Evolutionary conservation across 2,113 vertebrate species (phyloP).

Genomic region (Cairina moschata): DNA sequence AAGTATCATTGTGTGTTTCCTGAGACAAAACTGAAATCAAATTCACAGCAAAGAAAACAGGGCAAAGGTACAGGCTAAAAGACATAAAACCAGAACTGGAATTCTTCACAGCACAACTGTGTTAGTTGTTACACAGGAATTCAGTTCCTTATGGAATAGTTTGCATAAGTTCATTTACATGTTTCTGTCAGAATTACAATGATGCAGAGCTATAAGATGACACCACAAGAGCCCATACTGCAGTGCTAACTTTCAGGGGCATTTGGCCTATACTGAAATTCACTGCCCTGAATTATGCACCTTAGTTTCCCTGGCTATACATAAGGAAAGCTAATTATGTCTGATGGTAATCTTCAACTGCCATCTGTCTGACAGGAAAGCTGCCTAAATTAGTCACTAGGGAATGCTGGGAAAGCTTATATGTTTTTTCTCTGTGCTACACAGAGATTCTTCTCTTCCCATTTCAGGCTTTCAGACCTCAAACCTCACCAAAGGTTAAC

Average conservation of each 20-base stretch:
- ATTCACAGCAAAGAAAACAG: background rate
- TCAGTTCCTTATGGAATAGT: background rate
- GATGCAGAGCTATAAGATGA: background rate
- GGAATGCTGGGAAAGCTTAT: background rate
- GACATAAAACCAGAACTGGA: background rate
- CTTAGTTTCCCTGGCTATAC: background rate
- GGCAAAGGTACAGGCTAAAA: background rate
- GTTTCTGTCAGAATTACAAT: background rate
- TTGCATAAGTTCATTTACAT: background rate
- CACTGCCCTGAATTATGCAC: background rate
- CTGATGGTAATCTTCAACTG: conserved; percentile 25
- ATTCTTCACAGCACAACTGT: background rate
- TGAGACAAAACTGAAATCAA: background rate
- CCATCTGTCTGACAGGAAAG: conserved; percentile 57
- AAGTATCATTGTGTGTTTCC: background rate
- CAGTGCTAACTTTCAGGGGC: background rate
- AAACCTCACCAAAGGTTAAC: background rate
- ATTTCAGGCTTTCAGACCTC: background rate
- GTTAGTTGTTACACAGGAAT: background rate
- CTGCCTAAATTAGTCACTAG: conserved; percentile 14
- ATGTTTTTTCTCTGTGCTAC: background rate
- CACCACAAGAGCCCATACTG: accelerated
- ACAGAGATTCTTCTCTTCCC: background rate
- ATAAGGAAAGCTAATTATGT: conserved; percentile 32
- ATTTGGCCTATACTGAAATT: background rate